Base-by-base conservation (phyloP, 1,140 invertebrate species). In the Goniozus legneri region DNA sequence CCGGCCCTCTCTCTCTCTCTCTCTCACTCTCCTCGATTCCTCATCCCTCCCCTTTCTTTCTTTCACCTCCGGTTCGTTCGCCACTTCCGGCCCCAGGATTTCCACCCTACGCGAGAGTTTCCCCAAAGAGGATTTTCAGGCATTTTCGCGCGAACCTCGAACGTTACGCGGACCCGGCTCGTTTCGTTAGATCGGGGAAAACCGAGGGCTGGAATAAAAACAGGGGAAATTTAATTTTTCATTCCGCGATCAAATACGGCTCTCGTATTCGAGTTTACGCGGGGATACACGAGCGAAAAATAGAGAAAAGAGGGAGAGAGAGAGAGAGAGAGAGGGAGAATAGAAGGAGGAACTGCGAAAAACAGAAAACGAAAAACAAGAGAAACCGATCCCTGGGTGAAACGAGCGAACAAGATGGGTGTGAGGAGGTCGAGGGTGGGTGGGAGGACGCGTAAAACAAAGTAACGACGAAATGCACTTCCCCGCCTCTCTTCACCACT, bases 401-500 rank as follows among this genome's bases (percentile, higher is more conserved):
- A 43, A 19, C 20, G 45, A n/a, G 22, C 33, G 30, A 37, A 43
- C 40, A 32, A 52, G 37, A 35, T n/a, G 41, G 8, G 15, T 10
- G 15, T 20, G 30, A 19, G 41, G 47, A 30, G 10, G 14, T 20
- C 10, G 8, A 21, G 22, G 15, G 15, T 12, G 16, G 39, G 40
- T 8, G 7, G 10, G 41, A 24, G 22, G 24, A 3, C 61, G 63
- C 64, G 66, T 73, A 75, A 73, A 75, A 73, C 71, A 73, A 73
- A 73, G 69, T 73, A 73, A 75, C 71, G 72, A 71, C 67, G 64
- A 73, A 72, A 72, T 71, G 67, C 69, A 72, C 67, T 70, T 65
- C 56, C 60, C 58, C 61, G 53, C 35, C 48, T 36, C 19, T 31
- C 40, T 35, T 45, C 33, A 33, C 36, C 10, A 12, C 20, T 41